Conservation (phyloP, 35 echinoderm and acorn worm genomes). For the Apostichopus japonicus region DNA sequence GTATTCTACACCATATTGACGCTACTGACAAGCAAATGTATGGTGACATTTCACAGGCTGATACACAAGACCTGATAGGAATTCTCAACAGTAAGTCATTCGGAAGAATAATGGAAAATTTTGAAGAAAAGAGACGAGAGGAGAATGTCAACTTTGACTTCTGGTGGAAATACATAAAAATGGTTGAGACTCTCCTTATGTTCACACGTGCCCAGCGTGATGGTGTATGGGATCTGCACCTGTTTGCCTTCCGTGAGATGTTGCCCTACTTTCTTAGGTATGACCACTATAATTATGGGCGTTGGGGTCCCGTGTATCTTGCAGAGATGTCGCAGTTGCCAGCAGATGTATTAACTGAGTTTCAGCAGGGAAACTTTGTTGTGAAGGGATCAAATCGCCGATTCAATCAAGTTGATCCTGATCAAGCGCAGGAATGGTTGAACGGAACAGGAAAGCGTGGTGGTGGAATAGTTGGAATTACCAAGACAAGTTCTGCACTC, state of each 20-base stretch:
- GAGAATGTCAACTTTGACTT: conserved; percentile 14
- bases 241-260: neutral
- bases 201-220: conserved; percentile 34
- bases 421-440: conserved; percentile 52
- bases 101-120: too few relatives aligned
- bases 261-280: conserved; percentile 24
- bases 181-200: neutral
- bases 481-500: conserved; percentile 43
- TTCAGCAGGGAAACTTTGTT: conserved; percentile 63
- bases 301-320: conserved; percentile 47
- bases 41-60: too few relatives aligned
- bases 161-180: conserved; percentile 33
- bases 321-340: conserved; percentile 21
- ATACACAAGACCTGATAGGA: too few relatives aligned
- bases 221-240: conserved; percentile 14
- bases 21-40: too few relatives aligned
- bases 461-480: conserved; percentile 64
- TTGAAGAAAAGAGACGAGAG: too few relatives aligned
- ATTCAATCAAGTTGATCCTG: conserved; percentile 74
- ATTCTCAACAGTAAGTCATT: too few relatives aligned
- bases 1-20: too few relatives aligned
- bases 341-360: neutral
- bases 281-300: conserved; percentile 13
- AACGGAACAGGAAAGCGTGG: conserved; percentile 65
- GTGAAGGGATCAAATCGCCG: conserved; percentile 48